These are phyloP conservation scores for Sula dactylatra DNA, from an alignment of 2,113 vertebrate genomes.

Conservation along the genomic window DNA sequence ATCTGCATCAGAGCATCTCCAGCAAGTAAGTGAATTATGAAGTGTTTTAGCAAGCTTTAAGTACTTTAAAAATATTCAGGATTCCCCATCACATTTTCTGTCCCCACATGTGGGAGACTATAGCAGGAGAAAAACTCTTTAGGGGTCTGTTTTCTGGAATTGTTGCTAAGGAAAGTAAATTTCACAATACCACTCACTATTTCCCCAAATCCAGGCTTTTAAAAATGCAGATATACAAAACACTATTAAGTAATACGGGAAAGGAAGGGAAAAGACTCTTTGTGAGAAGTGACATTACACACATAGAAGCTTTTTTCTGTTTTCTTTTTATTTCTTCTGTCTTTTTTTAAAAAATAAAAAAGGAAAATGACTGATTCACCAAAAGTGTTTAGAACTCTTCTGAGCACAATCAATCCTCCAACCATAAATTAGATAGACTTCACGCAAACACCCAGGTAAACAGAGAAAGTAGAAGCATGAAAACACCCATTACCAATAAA, in stretches of 20 bases:
- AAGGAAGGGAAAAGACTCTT: background rate
- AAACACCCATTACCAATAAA: constrained; percentile 30
- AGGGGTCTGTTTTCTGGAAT: background rate
- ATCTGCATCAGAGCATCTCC: constrained; percentile 19
- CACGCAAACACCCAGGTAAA: constrained; percentile 47
- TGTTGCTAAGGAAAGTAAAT: background rate
- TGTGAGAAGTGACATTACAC: background rate
- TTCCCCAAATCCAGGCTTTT: background rate
- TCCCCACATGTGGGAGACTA: background rate
- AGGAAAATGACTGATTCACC: background rate
- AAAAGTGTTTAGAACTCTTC: constrained; percentile 22
- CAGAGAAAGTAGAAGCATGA: constrained; percentile 38
- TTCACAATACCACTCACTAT: background rate
- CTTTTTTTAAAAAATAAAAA: background rate
- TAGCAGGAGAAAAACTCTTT: background rate
- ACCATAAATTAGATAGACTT: constrained; percentile 28
- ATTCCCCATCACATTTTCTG: background rate
- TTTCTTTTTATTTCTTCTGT: accelerated
- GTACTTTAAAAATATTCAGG: background rate
- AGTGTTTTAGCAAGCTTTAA: background rate
- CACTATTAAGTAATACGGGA: background rate
- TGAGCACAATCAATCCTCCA: constrained; percentile 4
- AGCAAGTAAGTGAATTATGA: constrained; percentile 17
- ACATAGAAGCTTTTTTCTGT: background rate
- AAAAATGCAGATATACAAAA: background rate